Evolutionary conservation across 2,113 vertebrate genomes (phyloP), one percentile per base, ranked within the genome.

Genomic region (Leptodactylus fuscus): DNA sequence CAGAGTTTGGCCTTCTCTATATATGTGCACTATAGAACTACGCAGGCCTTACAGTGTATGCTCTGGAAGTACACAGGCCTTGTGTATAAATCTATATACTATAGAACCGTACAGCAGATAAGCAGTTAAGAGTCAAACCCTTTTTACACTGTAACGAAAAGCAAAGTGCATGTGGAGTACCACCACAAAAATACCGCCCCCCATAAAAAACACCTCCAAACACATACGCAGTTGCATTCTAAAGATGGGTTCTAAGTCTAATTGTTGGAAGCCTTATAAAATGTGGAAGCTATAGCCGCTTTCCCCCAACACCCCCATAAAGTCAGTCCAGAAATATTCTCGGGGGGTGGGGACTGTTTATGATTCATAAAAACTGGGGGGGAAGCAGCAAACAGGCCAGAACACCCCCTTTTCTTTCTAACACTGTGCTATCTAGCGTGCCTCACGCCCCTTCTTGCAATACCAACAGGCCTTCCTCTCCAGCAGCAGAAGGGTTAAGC

Each of bases 391-490:
- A n/a, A 34, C 51, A 82, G 22, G 20, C 44, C 32, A 24, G 20
- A 13, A 7, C 32, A 49, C 53, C 34, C 53, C n/a, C 55, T 62
- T 60, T 16, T 44, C 10, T 27, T 18, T 18, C 44, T n/a, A n/a
- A n/a, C n/a, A 51, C 62, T 70, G 67, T 27, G 27, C 65, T 36
- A 34, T 8, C 41, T 51, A 49, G 10, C 16, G 8, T 34, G 79
- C 24, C 81, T 82, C 60, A 71, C 46, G 49, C 75, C 75, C 75
- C 75, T 51, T 82, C 32, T 82, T 49, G 62, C 18, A 20, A 20
- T 20, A 20, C 16, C 46, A 27, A 15, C 58, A 81, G 58, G 78
- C 53, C 55, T 69, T 69, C 15, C 29, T 49, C 46, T 27, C 0
- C 46, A 24, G 58, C 29, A 53, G 5, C 51, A 22, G 10, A 69